phyloP scores from a whole-genome alignment of 2,888 invertebrate genomes.

The Amiota mariae region DNA sequence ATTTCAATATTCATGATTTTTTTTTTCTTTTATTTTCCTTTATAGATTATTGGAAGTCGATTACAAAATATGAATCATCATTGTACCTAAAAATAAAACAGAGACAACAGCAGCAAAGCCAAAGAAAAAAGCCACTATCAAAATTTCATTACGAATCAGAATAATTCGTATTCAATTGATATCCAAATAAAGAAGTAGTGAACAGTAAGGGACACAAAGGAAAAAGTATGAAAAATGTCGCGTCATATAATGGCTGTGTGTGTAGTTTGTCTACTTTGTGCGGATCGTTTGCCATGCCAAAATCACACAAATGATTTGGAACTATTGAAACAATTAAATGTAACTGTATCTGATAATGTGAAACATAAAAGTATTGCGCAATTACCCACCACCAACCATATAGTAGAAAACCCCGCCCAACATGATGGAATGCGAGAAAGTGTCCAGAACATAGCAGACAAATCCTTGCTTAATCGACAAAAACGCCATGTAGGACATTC shows the following conservation, averaged over 20 bases:
- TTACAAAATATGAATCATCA: not conserved
- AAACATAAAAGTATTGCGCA: conserved; percentile 44
- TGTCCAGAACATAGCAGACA: not conserved
- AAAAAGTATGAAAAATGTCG: conserved; percentile 71
- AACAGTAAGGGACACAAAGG: not conserved
- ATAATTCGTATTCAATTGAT: not conserved
- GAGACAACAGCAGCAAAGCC: not conserved
- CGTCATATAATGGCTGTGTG: conserved; percentile 85
- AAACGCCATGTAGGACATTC: conserved; percentile 69
- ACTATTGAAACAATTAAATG: conserved; percentile 52
- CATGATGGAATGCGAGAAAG: conserved; percentile 15
- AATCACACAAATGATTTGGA: conserved; percentile 75
- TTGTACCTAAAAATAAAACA: conserved; percentile 13
- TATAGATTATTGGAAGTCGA: conserved; percentile 1
- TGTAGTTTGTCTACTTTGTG: conserved; percentile 86
- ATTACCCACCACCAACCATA: conserved; percentile 54
- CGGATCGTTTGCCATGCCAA: conserved; percentile 83
- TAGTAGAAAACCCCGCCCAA: conserved; percentile 47
- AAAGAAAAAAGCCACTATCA: not conserved
- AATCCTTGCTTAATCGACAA: conserved; percentile 45
- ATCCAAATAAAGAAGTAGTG: too few species aligned
- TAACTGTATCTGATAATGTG: conserved; percentile 44
- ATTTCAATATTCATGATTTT: not conserved
- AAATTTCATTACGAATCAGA: not conserved
- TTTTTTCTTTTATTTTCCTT: too few species aligned